Percentiles rank a stretch among this genome's conserved stretches.
Conservation (phyloP, 2,797 vertebrate species). For the Semotilus atromaculatus region DNA sequence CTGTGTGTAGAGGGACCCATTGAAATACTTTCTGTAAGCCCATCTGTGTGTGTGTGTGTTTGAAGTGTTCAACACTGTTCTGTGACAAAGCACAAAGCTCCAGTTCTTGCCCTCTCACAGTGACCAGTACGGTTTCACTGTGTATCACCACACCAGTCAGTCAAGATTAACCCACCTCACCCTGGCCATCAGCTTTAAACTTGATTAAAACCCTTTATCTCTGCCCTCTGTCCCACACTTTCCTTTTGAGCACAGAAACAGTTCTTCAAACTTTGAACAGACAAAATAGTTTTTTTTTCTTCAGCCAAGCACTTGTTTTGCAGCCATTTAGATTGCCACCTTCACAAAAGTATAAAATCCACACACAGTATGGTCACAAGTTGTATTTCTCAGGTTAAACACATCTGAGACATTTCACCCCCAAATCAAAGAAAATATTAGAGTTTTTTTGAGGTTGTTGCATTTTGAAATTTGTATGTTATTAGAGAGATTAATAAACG, state of each 20-base stretch:
- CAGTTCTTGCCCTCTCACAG: conserved; percentile 21
- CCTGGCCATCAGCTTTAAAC: conserved; percentile 25
- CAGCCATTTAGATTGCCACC: not conserved
- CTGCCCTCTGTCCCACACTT: conserved; percentile 9
- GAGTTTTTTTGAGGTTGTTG: no score
- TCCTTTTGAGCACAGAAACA: not conserved
- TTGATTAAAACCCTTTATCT: conserved; percentile 45
- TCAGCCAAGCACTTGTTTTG: not conserved
- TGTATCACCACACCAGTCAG: conserved; percentile 45
- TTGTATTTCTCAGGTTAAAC: conserved; percentile 1
- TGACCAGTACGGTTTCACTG: conserved; percentile 29
- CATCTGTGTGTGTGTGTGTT: conserved; percentile 25
- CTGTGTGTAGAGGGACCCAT: conserved; percentile 18
- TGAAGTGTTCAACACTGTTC: conserved; percentile 30
- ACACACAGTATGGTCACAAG: not conserved
- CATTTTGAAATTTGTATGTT: no score
- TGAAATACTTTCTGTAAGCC: conserved; percentile 30
- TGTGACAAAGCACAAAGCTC: conserved; percentile 35
- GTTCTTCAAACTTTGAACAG: not conserved
- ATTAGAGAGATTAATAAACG: no score
- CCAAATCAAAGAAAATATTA: not conserved
- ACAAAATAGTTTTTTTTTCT: not conserved
- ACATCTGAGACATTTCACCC: not conserved
- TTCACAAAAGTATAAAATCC: not conserved
- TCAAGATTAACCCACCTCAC: conserved; percentile 50